These are phyloP conservation scores for Aspidapion aeneum DNA, from an alignment of 2,888 invertebrate genomes.

Conservation along the genomic window DNA sequence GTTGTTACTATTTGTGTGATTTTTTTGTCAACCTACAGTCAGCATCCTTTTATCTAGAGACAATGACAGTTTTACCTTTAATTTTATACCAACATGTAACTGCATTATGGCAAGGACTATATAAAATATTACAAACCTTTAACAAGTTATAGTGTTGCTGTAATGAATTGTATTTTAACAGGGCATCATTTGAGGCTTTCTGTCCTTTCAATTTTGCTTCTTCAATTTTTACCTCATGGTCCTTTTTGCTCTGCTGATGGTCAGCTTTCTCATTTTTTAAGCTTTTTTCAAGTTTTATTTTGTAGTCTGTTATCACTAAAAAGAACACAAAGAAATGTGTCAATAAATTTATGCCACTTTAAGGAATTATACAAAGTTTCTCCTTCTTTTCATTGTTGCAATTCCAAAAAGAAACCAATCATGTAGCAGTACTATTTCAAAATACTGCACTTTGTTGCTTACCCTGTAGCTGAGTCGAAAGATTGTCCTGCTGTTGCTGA, in stretches of 20 bases:
- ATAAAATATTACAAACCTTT: slow-evolving; percentile 37
- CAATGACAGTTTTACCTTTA: no score
- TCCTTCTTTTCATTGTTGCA: no score
- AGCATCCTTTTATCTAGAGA: no score
- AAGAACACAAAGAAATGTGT: slow-evolving; percentile 13
- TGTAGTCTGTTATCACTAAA: slow-evolving; percentile 57
- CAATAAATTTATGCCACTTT: no score
- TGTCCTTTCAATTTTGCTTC: slow-evolving; percentile 51
- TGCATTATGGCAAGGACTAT: neutral
- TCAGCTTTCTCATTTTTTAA: slow-evolving; percentile 55
- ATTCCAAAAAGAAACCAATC: no score
- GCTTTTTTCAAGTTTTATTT: slow-evolving; percentile 55
- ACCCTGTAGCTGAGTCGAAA: slow-evolving; percentile 59
- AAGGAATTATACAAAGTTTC: slow-evolving; percentile 14
- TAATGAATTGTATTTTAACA: slow-evolving; percentile 53
- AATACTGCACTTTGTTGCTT: no score
- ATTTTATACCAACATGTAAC: no score
- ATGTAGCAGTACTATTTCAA: no score
- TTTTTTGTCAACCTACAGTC: no score
- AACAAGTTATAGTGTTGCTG: slow-evolving; percentile 55
- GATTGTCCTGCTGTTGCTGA: slow-evolving; percentile 56
- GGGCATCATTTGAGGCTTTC: slow-evolving; percentile 50
- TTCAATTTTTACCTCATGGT: slow-evolving; percentile 49
- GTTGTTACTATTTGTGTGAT: no score
- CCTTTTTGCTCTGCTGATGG: slow-evolving; percentile 51